Evolutionary conservation across 2,797 vertebrate species (phyloP).

Genomic region (Periparus ater): DNA sequence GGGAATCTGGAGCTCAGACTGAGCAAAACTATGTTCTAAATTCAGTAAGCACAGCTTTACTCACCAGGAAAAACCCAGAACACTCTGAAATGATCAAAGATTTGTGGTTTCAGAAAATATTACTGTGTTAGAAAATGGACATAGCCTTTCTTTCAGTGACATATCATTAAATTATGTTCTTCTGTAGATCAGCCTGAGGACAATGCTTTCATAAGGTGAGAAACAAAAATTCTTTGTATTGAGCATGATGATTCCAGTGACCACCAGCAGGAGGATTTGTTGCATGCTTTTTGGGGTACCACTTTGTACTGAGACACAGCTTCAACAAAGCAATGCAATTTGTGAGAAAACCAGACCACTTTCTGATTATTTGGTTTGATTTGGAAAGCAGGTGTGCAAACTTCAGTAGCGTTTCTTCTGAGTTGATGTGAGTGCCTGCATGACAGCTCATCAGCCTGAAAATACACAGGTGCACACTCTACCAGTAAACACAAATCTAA

Average conservation of each 20-base stretch:
- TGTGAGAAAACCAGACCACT: background rate
- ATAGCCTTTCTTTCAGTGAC: background rate
- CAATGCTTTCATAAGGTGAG: background rate
- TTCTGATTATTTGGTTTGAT: background rate
- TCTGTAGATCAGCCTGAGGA: conserved; percentile 8
- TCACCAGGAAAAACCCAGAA: conserved; percentile 27
- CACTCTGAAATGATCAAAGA: conserved; percentile 13
- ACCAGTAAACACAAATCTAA: background rate
- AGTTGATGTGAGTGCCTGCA: background rate
- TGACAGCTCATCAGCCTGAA: conserved; percentile 5
- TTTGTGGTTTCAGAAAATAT: background rate
- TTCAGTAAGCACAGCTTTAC: conserved; percentile 32
- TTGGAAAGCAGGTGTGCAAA: conserved; percentile 6
- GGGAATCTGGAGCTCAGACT: conserved; percentile 18
- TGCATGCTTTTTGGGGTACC: background rate
- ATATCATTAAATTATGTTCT: conserved; percentile 20
- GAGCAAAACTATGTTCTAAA: conserved; percentile 2
- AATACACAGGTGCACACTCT: conserved; percentile 14
- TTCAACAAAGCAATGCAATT: background rate
- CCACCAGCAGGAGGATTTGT: background rate
- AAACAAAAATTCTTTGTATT: background rate
- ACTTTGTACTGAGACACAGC: background rate
- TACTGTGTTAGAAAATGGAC: conserved; percentile 1
- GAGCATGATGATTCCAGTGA: background rate
- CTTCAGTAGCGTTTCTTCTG: background rate